phyloP scores from a whole-genome alignment of 2,888 invertebrate genomes.

The Chloroclystis v-ata region DNA sequence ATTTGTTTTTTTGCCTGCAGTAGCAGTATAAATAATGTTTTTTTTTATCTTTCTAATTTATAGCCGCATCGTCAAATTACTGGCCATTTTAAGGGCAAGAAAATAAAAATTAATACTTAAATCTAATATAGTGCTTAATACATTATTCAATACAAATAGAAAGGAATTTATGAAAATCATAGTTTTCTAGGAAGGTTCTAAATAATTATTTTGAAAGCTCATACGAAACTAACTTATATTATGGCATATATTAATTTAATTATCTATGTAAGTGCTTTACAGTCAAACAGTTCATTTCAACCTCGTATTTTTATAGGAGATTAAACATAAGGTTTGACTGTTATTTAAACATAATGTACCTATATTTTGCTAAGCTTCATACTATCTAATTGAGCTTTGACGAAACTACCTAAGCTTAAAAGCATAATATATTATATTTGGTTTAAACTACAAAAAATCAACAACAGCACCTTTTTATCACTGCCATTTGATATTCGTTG shows the following conservation, averaged over 20 bases:
- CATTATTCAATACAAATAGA: no score
- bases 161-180: no score
- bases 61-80: slow-evolving; percentile 23
- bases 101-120: slow-evolving; percentile 2
- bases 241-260: slow-evolving; percentile 44
- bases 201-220: neutral
- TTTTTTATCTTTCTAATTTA: neutral
- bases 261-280: slow-evolving; percentile 13
- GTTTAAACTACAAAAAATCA: slow-evolving; percentile 60
- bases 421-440: slow-evolving; percentile 55
- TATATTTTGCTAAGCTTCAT: slow-evolving; percentile 17
- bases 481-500: slow-evolving; percentile 53
- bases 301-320: slow-evolving; percentile 1
- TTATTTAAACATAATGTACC: slow-evolving; percentile 3
- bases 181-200: neutral
- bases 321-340: slow-evolving; percentile 10
- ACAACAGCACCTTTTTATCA: slow-evolving; percentile 67
- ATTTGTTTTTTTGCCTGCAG: no score
- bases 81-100: slow-evolving; percentile 33
- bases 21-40: neutral
- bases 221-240: slow-evolving; percentile 26
- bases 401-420: slow-evolving; percentile 38
- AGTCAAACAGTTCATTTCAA: slow-evolving; percentile 6
- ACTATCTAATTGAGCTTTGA: slow-evolving; percentile 50
- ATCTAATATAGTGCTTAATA: no score